Evolutionary conservation across 2,888 invertebrate species (phyloP), one percentile per base, ranked within the genome.

Genomic region (Stictocephala bisonia): DNA sequence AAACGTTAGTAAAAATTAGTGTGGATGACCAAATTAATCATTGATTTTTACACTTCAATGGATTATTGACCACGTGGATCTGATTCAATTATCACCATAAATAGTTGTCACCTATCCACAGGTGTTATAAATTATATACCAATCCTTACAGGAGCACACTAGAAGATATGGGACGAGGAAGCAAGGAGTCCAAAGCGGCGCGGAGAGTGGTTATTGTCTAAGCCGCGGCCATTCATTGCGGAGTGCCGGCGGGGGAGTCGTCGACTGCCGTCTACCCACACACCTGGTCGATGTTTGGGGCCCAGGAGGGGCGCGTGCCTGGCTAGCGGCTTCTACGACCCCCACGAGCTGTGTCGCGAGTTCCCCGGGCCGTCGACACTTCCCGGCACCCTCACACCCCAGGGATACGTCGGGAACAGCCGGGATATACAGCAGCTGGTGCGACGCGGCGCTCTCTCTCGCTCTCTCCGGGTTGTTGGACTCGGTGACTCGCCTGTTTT

Each of bases 241-340:
- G 26, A 53, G 15, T 27, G 70, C 70, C 70, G 56, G 64, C 41
- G 70, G 70, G 70, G 70, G 70, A 71, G 70, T 22, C 40, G 58
- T 58, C 70, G 58, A 71, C 58, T 71, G 64, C 64, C 29, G 20
- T 15, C 68, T 51, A 66, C 72, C 72, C 72, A 72, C 72, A 72
- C 72, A 72, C 53, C 72, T 72, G 72, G 72, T 27, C 31, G 48
- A 18, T 29, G 64, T 72, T 72, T 72, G 50, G 51, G 20, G 18
- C 40, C 50, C 50, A 66, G 40, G 26, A 35, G 40, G 13, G 44
- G 13, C 41, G 24, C 20, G 26, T 22, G 44, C 11, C 18, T 27
- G 26, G 69, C 24, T 50, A 26, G 15, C 24, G 69, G 53, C 11
- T 15, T 11, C 51, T 11, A 51, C 2, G 40, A 20, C 29, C 24